Conservation (phyloP, 2,888 invertebrate species). For the Octodonta nipae region DNA sequence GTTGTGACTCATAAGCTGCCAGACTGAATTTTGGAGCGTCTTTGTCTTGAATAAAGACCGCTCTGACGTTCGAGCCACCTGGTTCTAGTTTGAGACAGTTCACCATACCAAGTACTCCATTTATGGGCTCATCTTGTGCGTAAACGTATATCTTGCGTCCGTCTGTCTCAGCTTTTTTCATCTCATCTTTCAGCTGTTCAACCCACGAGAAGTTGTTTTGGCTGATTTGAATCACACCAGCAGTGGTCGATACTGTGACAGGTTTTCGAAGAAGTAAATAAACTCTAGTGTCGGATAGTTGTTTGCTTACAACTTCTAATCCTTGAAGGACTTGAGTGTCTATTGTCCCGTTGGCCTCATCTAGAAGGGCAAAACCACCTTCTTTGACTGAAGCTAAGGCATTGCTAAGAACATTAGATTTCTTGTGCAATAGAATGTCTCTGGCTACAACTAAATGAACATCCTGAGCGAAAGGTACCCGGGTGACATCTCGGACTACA, state of each 20-base stretch:
- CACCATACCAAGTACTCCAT: slow-evolving; percentile 77
- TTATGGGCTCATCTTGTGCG: slow-evolving; percentile 51
- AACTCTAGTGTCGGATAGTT: slow-evolving; percentile 48
- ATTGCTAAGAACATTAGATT: slow-evolving; percentile 40
- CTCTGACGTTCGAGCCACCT: slow-evolving; percentile 65
- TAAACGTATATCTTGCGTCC: slow-evolving; percentile 53
- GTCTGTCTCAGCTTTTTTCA: slow-evolving; percentile 51
- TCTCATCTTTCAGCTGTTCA: slow-evolving; percentile 58
- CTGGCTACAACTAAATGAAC: slow-evolving; percentile 54
- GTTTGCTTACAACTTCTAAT: slow-evolving; percentile 46
- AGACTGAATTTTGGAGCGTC: slow-evolving; percentile 47
- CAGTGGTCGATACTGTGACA: slow-evolving; percentile 28
- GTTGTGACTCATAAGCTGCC: slow-evolving; percentile 46
- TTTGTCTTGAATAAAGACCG: slow-evolving; percentile 54
- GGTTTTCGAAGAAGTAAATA: slow-evolving; percentile 54
- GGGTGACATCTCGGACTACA: slow-evolving; percentile 47
- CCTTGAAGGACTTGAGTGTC: slow-evolving; percentile 32
- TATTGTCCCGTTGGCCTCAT: slow-evolving; percentile 48
- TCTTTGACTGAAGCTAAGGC: slow-evolving; percentile 49
- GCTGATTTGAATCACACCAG: slow-evolving; percentile 49
- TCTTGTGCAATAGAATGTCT: slow-evolving; percentile 48
- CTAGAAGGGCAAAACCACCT: slow-evolving; percentile 59
- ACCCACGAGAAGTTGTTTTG: slow-evolving; percentile 70
- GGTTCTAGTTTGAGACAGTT: slow-evolving; percentile 82
- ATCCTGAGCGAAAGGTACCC: slow-evolving; percentile 49